Conservation (phyloP, 1,140 invertebrate genomes). For the Calephelis nemesis region DNA sequence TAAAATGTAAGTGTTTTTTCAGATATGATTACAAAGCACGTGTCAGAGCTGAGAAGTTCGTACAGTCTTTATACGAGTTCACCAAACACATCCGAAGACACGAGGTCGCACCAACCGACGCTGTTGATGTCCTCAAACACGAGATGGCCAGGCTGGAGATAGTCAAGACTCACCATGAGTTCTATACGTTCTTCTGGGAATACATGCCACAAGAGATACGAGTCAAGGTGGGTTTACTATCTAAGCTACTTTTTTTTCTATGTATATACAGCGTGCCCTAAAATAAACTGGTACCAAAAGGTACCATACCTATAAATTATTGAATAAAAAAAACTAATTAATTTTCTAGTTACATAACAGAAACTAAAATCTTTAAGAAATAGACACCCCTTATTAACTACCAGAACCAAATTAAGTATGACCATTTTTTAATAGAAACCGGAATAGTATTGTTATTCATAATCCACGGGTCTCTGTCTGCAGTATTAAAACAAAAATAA, state of each 20-base stretch:
- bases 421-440: too few species aligned
- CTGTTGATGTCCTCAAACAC: slow-evolving; percentile 44
- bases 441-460: too few species aligned
- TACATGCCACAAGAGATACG: slow-evolving; percentile 62
- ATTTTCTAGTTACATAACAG: too few species aligned
- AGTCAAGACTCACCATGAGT: slow-evolving; percentile 59
- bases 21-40: slow-evolving; percentile 68
- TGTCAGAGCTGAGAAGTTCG: slow-evolving; percentile 55
- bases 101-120: slow-evolving; percentile 29
- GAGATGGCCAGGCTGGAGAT: slow-evolving; percentile 57
- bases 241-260: neutral
- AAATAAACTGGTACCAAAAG: too few species aligned
- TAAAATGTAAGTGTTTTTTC: slow-evolving; percentile 7
- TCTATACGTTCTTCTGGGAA: slow-evolving; percentile 65
- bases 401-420: too few species aligned
- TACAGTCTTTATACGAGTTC: slow-evolving; percentile 52
- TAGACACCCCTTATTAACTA: too few species aligned
- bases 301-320: too few species aligned
- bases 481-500: too few species aligned
- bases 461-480: too few species aligned
- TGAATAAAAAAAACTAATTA: too few species aligned
- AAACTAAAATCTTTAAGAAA: too few species aligned
- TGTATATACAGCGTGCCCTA: too few species aligned
- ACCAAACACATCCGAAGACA: slow-evolving; percentile 35
- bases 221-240: slow-evolving; percentile 45